Base-by-base conservation (phyloP, 2,113 vertebrate species). In the Poeciliopsis retropinna region DNA sequence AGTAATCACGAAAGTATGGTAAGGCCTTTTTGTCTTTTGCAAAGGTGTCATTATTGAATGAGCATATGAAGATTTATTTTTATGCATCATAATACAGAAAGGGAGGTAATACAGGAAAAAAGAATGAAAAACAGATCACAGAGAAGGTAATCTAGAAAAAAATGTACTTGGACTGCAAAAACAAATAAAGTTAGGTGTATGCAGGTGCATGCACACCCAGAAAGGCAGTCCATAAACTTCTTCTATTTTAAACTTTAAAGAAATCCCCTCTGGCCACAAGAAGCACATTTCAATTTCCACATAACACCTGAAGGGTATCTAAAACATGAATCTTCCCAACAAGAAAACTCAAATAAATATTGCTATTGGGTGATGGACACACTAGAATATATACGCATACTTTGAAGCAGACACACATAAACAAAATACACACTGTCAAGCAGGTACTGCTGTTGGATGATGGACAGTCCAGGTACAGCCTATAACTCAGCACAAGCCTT, bases 251-350 rank as follows among this genome's bases (percentile, higher is more conserved):
- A 73, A 87, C 86, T 77, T 87, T 76, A 68, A 82, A 92, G 63
- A 91, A 76, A 85, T 83, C 75, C 81, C 85, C 80, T 57, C 65
- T 28, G 67, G 81, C 85, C 68, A 82, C 57, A 1, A 76, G 79
- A 72, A 86, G 87, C 89, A 92, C 90, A 90, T 93, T 93, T 91
- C 91, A 92, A 93, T 94, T 92, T 93, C 85, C 70, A 79, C 82
- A 87, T 87, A 92, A 87, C 81, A 85, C 85, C 83, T 9, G 37
- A 75, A 82, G 85, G 80, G 90, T 87, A 93, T 81, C 82, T 76
- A 79, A 88, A 88, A 87, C 90, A 93, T 94, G 92, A 94, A 94
- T 93, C 93, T 91, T 84, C 70, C 68, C 84, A 86, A 92, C 72
- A 85, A 80, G 82, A 86, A 75, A 78, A 88, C 86, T 90, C 84